phyloP scores from a whole-genome alignment of 2,797 vertebrate species.

The Salmo trutta region DNA sequence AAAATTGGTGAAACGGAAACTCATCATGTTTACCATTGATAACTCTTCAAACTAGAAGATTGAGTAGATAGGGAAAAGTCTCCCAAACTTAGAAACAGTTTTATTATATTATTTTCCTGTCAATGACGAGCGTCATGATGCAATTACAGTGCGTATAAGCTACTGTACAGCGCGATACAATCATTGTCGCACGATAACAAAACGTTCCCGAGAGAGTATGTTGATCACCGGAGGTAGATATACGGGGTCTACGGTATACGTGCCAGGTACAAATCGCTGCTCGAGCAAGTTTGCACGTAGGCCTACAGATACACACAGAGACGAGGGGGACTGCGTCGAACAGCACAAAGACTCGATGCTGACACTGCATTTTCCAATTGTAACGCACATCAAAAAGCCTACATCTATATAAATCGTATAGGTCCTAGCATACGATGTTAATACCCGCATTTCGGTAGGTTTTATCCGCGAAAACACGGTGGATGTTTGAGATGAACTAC shows the following conservation, averaged over 20 bases:
- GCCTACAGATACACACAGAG: background rate
- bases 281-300: conserved; percentile 77
- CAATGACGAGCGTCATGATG: background rate
- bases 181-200: conserved; percentile 34
- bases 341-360: conserved; percentile 45
- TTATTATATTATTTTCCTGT: background rate
- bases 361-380: conserved; percentile 25
- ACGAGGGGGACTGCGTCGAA: conserved; percentile 51
- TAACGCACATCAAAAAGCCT: background rate
- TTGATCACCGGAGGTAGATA: conserved; percentile 76
- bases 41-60: background rate
- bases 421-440: background rate
- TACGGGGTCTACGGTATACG: conserved; percentile 69
- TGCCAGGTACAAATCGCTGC: conserved; percentile 68
- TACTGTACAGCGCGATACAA: conserved; percentile 52
- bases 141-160: background rate
- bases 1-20: conserved; percentile 44
- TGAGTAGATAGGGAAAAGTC: background rate
- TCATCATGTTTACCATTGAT: conserved; percentile 38
- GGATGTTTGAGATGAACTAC: background rate
- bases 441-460: background rate
- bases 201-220: conserved; percentile 60
- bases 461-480: background rate
- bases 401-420: background rate
- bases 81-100: background rate